These are phyloP conservation scores for Cataglyphis hispanica DNA, from an alignment of 1,140 invertebrate genomes.

Conservation along the genomic window DNA sequence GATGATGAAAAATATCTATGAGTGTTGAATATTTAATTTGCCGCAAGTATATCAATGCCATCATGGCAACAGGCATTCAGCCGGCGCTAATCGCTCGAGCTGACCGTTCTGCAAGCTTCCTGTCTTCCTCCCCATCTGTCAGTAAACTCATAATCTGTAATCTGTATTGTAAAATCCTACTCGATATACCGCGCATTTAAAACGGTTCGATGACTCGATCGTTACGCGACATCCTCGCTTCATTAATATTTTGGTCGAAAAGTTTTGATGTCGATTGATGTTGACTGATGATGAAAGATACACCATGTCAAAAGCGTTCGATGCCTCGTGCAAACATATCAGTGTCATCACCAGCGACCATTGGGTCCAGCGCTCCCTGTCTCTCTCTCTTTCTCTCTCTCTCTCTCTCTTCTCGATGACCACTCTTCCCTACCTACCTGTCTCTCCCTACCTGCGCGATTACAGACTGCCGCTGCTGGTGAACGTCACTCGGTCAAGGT, in stretches of 20 bases:
- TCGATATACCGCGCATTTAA: neutral
- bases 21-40: neutral
- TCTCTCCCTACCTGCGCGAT: conserved; percentile 41
- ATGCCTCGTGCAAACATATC: conserved; percentile 27
- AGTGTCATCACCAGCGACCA: neutral
- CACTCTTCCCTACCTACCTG: conserved; percentile 17
- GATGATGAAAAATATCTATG: conserved; percentile 12
- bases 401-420: conserved; percentile 3
- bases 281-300: conserved; percentile 40
- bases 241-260: conserved; percentile 26
- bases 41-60: neutral
- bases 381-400: neutral
- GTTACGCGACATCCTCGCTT: conserved; percentile 1
- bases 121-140: neutral
- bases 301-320: conserved; percentile 23
- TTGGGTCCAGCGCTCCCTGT: conserved; percentile 10
- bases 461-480: conserved; percentile 62
- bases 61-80: neutral
- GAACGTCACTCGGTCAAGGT: conserved; percentile 84
- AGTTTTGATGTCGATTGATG: conserved; percentile 34
- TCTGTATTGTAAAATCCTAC: conserved; percentile 11
- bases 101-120: neutral
- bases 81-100: neutral
- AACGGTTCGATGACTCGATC: conserved; percentile 26
- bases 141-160: no score